Percentiles rank a stretch among this genome's conserved stretches.
These are phyloP conservation scores for Macrosteles quadrilineatus DNA, from an alignment of 1,140 invertebrate genomes.

Conservation along the genomic window DNA sequence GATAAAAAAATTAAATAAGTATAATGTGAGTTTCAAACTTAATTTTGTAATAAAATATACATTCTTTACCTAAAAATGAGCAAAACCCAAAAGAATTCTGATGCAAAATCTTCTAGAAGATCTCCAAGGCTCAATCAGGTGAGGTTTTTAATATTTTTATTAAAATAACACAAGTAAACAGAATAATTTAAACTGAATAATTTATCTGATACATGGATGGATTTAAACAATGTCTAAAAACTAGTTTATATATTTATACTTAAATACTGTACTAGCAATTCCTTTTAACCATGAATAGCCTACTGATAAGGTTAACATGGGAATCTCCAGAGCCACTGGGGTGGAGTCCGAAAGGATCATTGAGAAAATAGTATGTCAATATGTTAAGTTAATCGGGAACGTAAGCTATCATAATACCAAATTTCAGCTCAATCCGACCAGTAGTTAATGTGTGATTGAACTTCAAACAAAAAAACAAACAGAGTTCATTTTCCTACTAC, in stretches of 20 bases:
- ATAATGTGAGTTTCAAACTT: no score
- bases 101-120: conserved; percentile 29
- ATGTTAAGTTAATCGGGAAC: no score
- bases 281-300: not conserved
- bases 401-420: no score
- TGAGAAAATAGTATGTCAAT: not conserved
- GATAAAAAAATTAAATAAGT: no score
- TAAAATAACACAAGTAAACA: not conserved
- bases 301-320: no score
- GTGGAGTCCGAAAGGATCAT: no score
- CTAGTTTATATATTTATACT: not conserved
- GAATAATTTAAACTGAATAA: not conserved
- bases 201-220: not conserved
- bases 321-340: no score
- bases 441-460: no score
- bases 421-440: no score
- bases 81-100: conserved; percentile 25
- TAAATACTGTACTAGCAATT: not conserved
- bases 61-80: not conserved
- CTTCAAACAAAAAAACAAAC: no score
- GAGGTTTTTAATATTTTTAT: not conserved
- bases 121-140: conserved; percentile 32
- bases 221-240: not conserved
- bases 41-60: no score
- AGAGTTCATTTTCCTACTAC: no score